Conservation (phyloP, 1,140 invertebrate species). For the Dreissena rostriformis region DNA sequence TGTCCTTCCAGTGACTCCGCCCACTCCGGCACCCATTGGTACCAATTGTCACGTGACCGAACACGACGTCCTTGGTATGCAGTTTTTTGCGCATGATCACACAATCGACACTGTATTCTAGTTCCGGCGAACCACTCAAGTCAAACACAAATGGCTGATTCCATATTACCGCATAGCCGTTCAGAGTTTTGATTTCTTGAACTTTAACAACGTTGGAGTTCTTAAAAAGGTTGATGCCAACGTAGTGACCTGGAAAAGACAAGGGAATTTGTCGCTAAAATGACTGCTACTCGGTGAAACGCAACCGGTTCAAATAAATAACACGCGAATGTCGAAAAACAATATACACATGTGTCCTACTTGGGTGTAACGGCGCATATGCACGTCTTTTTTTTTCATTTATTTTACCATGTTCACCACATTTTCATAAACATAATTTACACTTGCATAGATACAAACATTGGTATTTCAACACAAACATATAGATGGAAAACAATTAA, state of each 20-base stretch:
- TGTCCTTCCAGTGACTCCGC: constrained; percentile 64
- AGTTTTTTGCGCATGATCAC: constrained; percentile 57
- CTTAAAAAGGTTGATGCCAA: constrained; percentile 41
- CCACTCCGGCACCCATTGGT: constrained; percentile 48
- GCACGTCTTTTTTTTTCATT: no score
- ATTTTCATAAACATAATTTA: no score
- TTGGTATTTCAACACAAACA: no score
- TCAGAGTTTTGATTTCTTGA: constrained; percentile 39
- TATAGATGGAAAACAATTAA: no score
- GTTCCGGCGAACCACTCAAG: constrained; percentile 31
- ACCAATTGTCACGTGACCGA: constrained; percentile 68
- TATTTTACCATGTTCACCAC: no score
- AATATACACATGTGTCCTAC: not conserved
- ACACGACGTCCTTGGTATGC: constrained; percentile 57
- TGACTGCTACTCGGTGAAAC: no score
- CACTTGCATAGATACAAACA: no score
- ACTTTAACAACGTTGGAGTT: constrained; percentile 27
- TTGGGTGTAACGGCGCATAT: no score
- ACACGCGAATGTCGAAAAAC: not conserved
- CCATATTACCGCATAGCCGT: constrained; percentile 56
- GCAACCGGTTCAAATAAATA: no score
- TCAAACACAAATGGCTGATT: constrained; percentile 64
- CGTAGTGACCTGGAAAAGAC: constrained; percentile 58
- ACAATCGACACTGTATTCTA: constrained; percentile 60
- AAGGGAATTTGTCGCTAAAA: not conserved